These are phyloP conservation scores for Scrobipalpa atriplicella DNA, from an alignment of 2,888 invertebrate genomes.

Conservation along the genomic window DNA sequence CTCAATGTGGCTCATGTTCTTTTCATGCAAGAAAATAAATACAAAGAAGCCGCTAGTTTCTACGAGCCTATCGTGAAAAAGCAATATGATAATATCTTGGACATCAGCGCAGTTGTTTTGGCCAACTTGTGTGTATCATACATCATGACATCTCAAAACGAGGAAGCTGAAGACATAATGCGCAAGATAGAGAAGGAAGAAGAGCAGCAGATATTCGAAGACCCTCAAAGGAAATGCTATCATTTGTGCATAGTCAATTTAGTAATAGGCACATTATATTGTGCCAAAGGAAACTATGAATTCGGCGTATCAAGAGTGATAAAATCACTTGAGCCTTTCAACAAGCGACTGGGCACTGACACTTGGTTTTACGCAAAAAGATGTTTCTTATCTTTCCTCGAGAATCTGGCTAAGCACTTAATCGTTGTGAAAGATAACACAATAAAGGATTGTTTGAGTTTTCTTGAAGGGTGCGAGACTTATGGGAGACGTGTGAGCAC, in stretches of 20 bases:
- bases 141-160: constrained; percentile 99
- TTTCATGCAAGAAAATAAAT: constrained; percentile 99
- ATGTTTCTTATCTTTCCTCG: constrained; percentile 96
- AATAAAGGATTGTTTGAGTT: constrained; percentile 93
- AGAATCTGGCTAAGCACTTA: constrained; percentile 95
- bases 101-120: constrained; percentile 98
- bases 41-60: constrained; percentile 98
- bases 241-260: constrained; percentile 99
- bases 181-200: constrained; percentile 99
- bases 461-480: constrained; percentile 94
- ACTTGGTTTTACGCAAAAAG: constrained; percentile 99
- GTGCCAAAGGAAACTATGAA: constrained; percentile 99
- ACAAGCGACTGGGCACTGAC: constrained; percentile 97
- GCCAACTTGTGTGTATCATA: constrained; percentile 99
- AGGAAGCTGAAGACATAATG: constrained; percentile 99
- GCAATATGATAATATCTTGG: constrained; percentile 96
- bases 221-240: constrained; percentile 96
- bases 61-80: constrained; percentile 99
- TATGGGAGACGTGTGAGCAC: constrained; percentile 93
- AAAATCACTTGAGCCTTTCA: constrained; percentile 97
- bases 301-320: constrained; percentile 99
- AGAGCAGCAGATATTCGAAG: constrained; percentile 95
- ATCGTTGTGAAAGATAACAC: constrained; percentile 94
- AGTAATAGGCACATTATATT: constrained; percentile 99
- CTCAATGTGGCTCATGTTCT: constrained; percentile 99